Percentiles rank a stretch among this genome's conserved stretches.
These are phyloP conservation scores for Athalia rosae DNA, from an alignment of 2,888 invertebrate species.

Conservation along the genomic window DNA sequence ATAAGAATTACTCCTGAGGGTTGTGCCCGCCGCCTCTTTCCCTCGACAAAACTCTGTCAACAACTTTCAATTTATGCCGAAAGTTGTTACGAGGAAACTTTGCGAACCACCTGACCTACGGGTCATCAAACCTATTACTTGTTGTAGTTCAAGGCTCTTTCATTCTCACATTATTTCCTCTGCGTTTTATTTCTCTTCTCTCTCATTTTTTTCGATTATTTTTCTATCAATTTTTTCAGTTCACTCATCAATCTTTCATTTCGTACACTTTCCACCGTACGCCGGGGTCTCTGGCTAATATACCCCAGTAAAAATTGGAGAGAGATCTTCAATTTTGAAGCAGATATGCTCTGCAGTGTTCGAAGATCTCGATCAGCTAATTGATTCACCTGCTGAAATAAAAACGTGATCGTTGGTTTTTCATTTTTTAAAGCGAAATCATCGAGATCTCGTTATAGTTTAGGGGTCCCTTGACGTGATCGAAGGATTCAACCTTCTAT, in stretches of 20 bases:
- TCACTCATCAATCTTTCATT: background rate
- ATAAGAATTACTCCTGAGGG: slow-evolving; percentile 41
- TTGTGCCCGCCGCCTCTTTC: slow-evolving; percentile 32
- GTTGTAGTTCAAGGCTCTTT: slow-evolving; percentile 38
- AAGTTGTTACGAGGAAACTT: slow-evolving; percentile 59
- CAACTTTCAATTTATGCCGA: slow-evolving; percentile 67
- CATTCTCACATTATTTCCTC: slow-evolving; percentile 8
- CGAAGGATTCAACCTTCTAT: no score
- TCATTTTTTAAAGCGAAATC: no score
- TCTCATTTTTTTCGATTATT: background rate
- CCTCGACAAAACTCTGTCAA: slow-evolving; percentile 51
- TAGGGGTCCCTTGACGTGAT: no score
- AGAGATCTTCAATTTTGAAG: background rate
- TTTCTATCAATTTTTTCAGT: background rate
- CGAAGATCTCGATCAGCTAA: no score
- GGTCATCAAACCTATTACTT: slow-evolving; percentile 44
- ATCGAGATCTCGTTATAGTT: no score
- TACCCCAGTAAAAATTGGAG: no score
- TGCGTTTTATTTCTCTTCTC: slow-evolving; percentile 13
- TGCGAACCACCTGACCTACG: slow-evolving; percentile 43
- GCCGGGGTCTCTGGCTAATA: no score
- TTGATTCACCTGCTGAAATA: no score
- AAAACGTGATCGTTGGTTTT: no score
- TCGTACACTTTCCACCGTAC: background rate
- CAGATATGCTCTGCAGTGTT: no score